These are phyloP conservation scores for Ariopsis seemanni DNA, from an alignment of 2,113 vertebrate genomes.

Conservation along the genomic window DNA sequence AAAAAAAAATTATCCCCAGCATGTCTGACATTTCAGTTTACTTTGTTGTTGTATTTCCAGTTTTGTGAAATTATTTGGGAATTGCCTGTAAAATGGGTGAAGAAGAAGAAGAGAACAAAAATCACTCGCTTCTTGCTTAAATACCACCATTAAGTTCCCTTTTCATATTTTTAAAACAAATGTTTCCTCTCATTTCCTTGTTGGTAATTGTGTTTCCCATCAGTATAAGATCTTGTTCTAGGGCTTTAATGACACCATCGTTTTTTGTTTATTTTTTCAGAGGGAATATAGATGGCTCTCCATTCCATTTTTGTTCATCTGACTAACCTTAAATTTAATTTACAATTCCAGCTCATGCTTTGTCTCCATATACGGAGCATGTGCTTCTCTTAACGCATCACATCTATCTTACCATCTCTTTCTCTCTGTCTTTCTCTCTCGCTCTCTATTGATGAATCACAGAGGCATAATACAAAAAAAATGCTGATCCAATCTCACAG, in stretches of 20 bases:
- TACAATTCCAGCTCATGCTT: constrained; percentile 21
- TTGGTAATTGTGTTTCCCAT: constrained; percentile 28
- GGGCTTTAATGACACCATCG: not conserved
- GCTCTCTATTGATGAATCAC: constrained; percentile 32
- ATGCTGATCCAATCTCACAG: constrained; percentile 42
- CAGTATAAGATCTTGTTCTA: not conserved
- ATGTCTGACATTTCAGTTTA: not conserved
- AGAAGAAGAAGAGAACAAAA: not conserved
- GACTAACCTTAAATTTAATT: constrained; percentile 24
- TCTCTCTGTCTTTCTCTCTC: constrained; percentile 5
- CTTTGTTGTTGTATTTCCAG: not conserved
- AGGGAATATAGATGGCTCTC: not conserved
- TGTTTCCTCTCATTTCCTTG: not conserved
- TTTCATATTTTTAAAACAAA: not conserved
- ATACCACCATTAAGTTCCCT: too few relatives aligned
- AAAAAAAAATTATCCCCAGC: not conserved
- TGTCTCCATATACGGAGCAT: constrained; percentile 24
- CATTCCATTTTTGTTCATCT: constrained; percentile 25
- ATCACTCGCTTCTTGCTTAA: not conserved
- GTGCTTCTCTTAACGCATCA: constrained; percentile 20
- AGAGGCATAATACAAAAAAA: constrained; percentile 24
- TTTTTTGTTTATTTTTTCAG: not conserved
- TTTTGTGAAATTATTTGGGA: not conserved
- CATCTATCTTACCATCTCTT: constrained; percentile 17
- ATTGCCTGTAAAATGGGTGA: not conserved